Base-by-base conservation (phyloP, 2,113 vertebrate species). In the Menura novaehollandiae region DNA sequence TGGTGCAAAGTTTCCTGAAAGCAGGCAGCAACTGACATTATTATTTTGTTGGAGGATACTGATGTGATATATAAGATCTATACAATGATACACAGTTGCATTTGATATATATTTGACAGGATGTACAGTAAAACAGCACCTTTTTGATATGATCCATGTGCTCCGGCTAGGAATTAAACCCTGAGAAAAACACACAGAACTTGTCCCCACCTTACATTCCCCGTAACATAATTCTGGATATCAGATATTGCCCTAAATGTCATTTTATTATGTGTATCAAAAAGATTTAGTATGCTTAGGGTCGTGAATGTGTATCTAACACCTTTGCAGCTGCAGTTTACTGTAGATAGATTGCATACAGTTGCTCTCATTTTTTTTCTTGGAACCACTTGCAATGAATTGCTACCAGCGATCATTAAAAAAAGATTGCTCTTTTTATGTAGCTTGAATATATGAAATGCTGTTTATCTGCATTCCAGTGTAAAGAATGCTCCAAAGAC, bases 1-100 rank as follows among this genome's bases (percentile, higher is more conserved):
- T 92, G 75, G 66, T 35, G 95, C 97, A 96, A 97, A 97, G 97
- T 98, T 98, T 98, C 96, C 94, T 97, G 87, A 95, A 96, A 97
- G 96, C 91, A 77, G 83, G 74, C 95, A 83, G 92, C 41, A 20
- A 62, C 73, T 47, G 67, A 94, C 91, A 68, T 95, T 91, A 95
- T 96, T 97, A 97, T 97, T 98, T 97, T 97, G 94, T 58, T 67
- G 84, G 96, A 94, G 95, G 94, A 94, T 97, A 94, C 85, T 78
- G 95, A 93, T 91, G 79, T 80, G 96, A 96, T 92, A 43, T 91
- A 74, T 75, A 62, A 47, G 44, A 95, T 85, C 83, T 43, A 95
- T 79, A 74, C 60, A 60, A 63, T 35, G 37, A 77, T 79, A 59
- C 13, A 8, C 3, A 2, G 46, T 60, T 92, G 72, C 21, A 9